These are phyloP conservation scores for Cephus nigrinus DNA, from an alignment of 2,888 invertebrate species.

Conservation along the genomic window DNA sequence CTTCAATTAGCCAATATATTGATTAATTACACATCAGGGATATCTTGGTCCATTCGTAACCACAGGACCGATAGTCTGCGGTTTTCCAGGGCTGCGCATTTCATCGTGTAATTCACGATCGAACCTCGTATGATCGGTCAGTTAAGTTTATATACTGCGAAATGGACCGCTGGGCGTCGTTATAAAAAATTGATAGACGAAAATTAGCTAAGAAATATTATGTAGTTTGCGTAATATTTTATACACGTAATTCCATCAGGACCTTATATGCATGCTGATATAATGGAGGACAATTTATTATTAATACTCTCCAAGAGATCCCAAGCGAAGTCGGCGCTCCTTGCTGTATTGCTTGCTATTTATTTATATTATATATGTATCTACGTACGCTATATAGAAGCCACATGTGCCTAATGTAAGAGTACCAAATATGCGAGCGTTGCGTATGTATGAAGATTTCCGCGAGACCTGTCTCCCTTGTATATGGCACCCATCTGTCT, in stretches of 20 bases:
- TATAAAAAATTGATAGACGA: no score
- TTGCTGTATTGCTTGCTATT: no score
- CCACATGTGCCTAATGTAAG: neutral
- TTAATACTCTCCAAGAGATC: no score
- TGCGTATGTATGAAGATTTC: conserved; percentile 19
- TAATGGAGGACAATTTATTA: no score
- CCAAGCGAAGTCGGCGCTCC: no score
- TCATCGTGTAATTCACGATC: conserved; percentile 45
- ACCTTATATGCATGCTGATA: no score
- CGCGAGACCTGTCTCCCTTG: conserved; percentile 3
- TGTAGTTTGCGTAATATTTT: no score
- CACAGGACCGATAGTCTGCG: conserved; percentile 38
- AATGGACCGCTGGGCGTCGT: no score
- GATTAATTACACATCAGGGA: conserved; percentile 45
- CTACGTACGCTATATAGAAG: neutral
- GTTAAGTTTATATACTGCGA: no score
- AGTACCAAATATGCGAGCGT: conserved; percentile 16
- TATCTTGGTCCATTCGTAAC: conserved; percentile 35
- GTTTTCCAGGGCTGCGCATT: conserved; percentile 43
- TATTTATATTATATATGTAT: neutral
- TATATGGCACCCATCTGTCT: conserved; percentile 7
- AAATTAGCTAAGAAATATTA: no score
- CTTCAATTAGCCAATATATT: conserved; percentile 51
- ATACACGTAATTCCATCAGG: no score
- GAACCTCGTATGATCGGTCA: conserved; percentile 8